A percentile compares a stretch with the other conserved stretches of the same genome.
These are phyloP conservation scores for Gracilinanus agilis DNA, from an alignment of 2,113 vertebrate genomes.

Conservation along the genomic window DNA sequence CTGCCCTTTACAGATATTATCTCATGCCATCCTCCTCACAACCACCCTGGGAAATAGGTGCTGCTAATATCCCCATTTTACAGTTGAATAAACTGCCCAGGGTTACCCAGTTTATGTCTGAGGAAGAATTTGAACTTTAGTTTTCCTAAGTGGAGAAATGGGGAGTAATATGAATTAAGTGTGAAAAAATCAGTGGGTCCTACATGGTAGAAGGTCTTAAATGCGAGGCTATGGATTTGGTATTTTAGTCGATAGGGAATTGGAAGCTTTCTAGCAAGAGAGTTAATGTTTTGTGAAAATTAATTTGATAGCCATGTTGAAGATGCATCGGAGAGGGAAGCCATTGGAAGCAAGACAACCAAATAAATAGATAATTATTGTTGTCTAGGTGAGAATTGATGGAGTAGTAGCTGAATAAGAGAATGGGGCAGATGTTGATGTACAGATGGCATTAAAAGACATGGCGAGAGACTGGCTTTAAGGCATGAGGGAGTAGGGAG, in stretches of 20 bases:
- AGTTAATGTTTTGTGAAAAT: neutral
- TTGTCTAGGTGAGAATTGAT: neutral
- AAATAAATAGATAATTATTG: neutral
- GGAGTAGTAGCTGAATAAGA: neutral
- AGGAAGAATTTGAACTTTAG: neutral
- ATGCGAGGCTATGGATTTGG: neutral
- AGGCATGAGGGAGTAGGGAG: neutral
- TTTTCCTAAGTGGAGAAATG: neutral
- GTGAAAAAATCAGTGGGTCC: neutral
- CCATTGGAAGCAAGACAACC: neutral
- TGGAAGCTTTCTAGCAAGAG: neutral
- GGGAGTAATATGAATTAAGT: neutral
- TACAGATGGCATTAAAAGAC: neutral
- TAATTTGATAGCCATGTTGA: neutral
- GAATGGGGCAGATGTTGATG: neutral
- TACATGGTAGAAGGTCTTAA: neutral
- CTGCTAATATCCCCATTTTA: neutral
- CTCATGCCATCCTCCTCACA: neutral
- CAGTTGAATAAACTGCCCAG: neutral
- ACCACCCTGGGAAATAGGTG: too few species aligned
- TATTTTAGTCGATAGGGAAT: neutral
- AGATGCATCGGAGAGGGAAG: neutral
- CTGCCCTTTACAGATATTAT: neutral
- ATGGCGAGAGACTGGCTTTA: neutral
- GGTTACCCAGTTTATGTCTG: neutral